Evolutionary conservation across 2,113 vertebrate genomes (phyloP), one percentile per base, ranked within the genome.

Genomic region (Phoenicopterus ruber): DNA sequence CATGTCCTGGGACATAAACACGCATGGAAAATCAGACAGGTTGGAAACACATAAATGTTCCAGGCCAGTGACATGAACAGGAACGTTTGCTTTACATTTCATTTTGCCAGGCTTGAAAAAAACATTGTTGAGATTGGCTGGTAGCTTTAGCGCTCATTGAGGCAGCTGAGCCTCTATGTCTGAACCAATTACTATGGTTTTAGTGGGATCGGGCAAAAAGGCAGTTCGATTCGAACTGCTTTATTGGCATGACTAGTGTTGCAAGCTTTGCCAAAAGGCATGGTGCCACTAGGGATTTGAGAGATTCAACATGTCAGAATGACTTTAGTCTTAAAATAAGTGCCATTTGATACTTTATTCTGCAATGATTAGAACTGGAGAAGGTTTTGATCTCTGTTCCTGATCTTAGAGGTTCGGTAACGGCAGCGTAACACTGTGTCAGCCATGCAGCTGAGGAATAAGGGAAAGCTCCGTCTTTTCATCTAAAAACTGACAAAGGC

Each of bases 161-260:
- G 77, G 54, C 66, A 95, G 93, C 84, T 93, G 89, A 85, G 59
- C 78, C 44, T 90, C 46, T 66, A 5, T 6, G 5, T 95, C 81
- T 94, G 86, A 88, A 87, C 46, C 89, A 95, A 95, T 96, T 94
- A 87, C n/a, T 69, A 47, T 54, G 78, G 93, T 77, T 93, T 95
- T 80, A 95, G 76, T n/a, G 42, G 77, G 65, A 94, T 3, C 94
- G 61, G 58, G 67, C 67, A 86, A 88, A 93, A 86, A 96, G 36
- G 44, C 67, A 95, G 71, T 63, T 79, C 62, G 77, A 88, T 95
- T 95, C 82, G 91, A 67, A 88, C 62, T 63, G 76, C 67, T 90
- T 94, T 90, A 77, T 88, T 96, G 96, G 94, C 91, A 83, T 78
- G 91, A 88, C n/a, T 83, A 18, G 50, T 34, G 67, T 62, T 0